These are phyloP conservation scores for Zeus faber DNA, from an alignment of 2,113 vertebrate species.

Conservation along the genomic window DNA sequence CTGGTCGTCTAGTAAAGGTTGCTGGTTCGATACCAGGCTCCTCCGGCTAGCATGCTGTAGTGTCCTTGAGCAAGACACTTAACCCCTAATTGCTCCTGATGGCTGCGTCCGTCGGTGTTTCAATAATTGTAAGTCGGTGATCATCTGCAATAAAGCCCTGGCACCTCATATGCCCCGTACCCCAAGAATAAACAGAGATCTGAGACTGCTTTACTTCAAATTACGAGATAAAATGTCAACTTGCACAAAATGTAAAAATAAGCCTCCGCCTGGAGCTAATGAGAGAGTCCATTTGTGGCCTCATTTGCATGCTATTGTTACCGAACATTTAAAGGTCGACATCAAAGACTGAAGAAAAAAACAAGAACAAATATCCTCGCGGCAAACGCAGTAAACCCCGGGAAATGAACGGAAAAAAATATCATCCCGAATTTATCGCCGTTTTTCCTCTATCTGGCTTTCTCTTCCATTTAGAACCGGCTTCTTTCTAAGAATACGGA, in stretches of 20 bases:
- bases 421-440: too few relatives aligned
- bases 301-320: conserved; percentile 31
- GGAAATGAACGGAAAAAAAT: neutral
- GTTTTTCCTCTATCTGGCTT: too few relatives aligned
- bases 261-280: conserved; percentile 26
- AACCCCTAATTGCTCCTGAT: too few relatives aligned
- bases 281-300: conserved; percentile 13
- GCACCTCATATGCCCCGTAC: neutral
- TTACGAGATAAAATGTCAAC: conserved; percentile 8
- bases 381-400: neutral
- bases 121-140: too few relatives aligned
- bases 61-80: too few relatives aligned
- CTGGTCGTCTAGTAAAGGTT: neutral
- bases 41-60: too few relatives aligned
- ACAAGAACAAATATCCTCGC: conserved; percentile 22
- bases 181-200: neutral
- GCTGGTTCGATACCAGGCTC: too few relatives aligned
- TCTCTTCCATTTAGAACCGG: too few relatives aligned
- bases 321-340: conserved; percentile 18
- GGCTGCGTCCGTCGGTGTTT: too few relatives aligned
- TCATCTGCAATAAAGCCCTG: conserved; percentile 5
- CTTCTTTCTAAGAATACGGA: too few relatives aligned
- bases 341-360: conserved; percentile 34
- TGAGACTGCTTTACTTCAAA: conserved; percentile 16
- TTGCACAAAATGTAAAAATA: conserved; percentile 21